Evolutionary conservation across 2,113 vertebrate genomes (phyloP), one percentile per base, ranked within the genome.

Genomic region (Zootoca vivipara): DNA sequence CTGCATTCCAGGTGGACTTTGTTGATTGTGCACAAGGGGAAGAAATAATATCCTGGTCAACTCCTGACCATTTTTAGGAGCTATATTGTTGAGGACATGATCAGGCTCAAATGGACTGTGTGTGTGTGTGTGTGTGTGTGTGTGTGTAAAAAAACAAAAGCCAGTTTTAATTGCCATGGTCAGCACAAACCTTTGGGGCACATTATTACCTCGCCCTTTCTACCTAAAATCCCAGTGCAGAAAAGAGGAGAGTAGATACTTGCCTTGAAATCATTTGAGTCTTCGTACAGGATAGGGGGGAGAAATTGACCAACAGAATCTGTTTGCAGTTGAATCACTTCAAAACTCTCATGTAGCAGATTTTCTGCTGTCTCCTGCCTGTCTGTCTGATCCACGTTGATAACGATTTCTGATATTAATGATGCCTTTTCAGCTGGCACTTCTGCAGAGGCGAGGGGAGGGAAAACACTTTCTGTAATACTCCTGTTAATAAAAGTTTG

Each of bases 251-350:
- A 58, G 58, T 7, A 35, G 84, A 87, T 12, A 58, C 92, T 90
- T 95, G 98, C 98, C 95, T 95, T 95, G 90, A 95, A 95, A 83
- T 96, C 92, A 12, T 87, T 85, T 83, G 96, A 94, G 62, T 95
- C 94, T 85, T 96, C 95, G n/a, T 91, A 87, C 1, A 96, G 87
- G 30, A 95, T 91, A 26, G 78, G 52, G 0, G 72, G 88, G n/a
- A 92, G 70, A 75, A 91, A 26, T 40, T 89, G 87, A 40, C 65
- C 7, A 0, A 69, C 30, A 2, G 78, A 33, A 16, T 73, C 90
- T 89, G 85, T 62, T 85, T 4, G 20, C 62, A 83, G 52, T 73
- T 87, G 67, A 26, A 88, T 38, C 40, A 78, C 40, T 86, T 91
- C 79, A 9, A 80, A 86, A 15, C 64, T 74, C 2, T 46, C 69